Conservation (phyloP, 2,797 vertebrate genomes). For the Loriculus beryllinus region DNA sequence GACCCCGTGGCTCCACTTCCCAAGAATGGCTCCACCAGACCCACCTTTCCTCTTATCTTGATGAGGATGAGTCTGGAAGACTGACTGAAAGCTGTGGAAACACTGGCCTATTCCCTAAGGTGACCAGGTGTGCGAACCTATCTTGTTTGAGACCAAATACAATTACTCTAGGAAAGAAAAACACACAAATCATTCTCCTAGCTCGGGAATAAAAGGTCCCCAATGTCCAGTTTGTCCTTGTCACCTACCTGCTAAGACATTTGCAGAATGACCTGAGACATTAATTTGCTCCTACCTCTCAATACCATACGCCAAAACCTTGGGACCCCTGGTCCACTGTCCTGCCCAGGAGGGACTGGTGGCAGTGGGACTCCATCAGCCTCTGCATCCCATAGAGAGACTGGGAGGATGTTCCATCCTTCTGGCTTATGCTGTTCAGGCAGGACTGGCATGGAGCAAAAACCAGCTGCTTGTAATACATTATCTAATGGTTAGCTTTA, state of each 20-base stretch:
- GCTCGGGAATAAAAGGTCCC: not conserved
- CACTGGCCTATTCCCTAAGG: not conserved
- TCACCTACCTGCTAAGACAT: not conserved
- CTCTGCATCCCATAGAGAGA: not conserved
- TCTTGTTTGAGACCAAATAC: not conserved
- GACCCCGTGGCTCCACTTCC: not conserved
- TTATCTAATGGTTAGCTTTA: not conserved
- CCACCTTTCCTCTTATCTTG: not conserved
- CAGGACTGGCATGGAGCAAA: not conserved
- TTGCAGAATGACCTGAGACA: not conserved
- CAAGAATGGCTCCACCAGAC: not conserved
- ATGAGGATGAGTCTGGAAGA: not conserved
- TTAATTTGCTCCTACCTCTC: not conserved
- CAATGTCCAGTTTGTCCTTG: not conserved
- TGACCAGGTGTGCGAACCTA: not conserved
- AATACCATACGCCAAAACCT: not conserved
- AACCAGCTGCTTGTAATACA: not conserved
- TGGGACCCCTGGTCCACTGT: not conserved
- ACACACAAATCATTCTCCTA: not conserved
- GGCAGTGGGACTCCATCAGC: not conserved
- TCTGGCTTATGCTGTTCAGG: not conserved
- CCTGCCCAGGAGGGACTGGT: not conserved
- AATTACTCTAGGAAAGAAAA: not conserved
- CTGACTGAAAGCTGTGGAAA: not conserved
- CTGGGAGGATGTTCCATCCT: not conserved